Evolutionary conservation across 64 coral and sea anemone genomes (phyloP).

Genomic region (Pachyseris speciosa): DNA sequence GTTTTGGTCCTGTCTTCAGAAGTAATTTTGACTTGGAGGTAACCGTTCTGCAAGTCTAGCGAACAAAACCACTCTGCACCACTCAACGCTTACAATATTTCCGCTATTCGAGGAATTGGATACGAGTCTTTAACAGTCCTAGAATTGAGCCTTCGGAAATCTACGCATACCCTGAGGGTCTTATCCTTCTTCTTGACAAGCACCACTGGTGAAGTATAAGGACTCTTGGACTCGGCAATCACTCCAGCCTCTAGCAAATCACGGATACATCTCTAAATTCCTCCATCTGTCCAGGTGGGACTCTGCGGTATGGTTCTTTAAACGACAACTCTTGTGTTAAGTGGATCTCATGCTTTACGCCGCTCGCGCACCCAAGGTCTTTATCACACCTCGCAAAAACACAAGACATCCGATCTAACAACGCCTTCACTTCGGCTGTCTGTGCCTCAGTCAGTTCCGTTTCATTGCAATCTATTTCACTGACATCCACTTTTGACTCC

Average conservation of each 20-base stretch:
- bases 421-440: constrained; percentile 24
- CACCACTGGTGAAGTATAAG: constrained; percentile 40
- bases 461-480: constrained; percentile 48
- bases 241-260: constrained; percentile 48
- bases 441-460: neutral
- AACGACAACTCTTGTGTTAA: constrained; percentile 48
- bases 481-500: neutral
- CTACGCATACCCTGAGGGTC: constrained; percentile 21
- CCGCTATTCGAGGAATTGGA: constrained; percentile 12
- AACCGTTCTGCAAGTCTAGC: constrained; percentile 40
- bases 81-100: constrained; percentile 50
- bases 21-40: constrained; percentile 36
- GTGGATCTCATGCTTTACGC: constrained; percentile 55
- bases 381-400: constrained; percentile 10
- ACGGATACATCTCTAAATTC: constrained; percentile 19
- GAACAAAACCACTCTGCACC: constrained; percentile 36
- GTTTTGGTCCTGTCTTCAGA: constrained; percentile 43
- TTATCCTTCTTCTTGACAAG: constrained; percentile 55
- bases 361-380: constrained; percentile 42
- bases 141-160: constrained; percentile 37
- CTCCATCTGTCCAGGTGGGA: constrained; percentile 60
- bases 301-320: constrained; percentile 33
- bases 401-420: constrained; percentile 41
- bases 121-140: constrained; percentile 21
- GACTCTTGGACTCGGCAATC: constrained; percentile 11